Percentiles rank a stretch among this genome's conserved stretches.
phyloP scores from a whole-genome alignment of 2,797 vertebrate genomes.

The Falco columbarius region DNA sequence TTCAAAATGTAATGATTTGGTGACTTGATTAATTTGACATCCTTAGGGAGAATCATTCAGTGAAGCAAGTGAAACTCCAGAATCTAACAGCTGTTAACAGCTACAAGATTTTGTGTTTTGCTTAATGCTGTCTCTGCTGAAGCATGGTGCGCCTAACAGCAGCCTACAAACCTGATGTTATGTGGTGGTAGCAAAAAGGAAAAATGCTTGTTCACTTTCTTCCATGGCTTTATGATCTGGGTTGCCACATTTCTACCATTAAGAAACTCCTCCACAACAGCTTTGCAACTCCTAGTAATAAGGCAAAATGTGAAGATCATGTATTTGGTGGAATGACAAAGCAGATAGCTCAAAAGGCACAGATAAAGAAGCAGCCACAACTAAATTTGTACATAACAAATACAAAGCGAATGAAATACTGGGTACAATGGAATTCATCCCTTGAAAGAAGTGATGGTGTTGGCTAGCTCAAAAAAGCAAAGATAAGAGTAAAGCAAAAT shows the following conservation, averaged over 20 bases:
- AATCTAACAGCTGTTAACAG: conserved; percentile 4
- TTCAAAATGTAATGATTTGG: not conserved
- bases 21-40: not conserved
- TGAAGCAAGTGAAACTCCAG: not conserved
- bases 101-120: not conserved
- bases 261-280: not conserved
- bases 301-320: not conserved
- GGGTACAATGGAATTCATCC: not conserved
- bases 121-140: not conserved
- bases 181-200: not conserved
- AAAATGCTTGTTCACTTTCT: not conserved
- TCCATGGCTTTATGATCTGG: not conserved
- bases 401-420: not conserved
- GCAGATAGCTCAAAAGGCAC: not conserved
- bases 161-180: not conserved
- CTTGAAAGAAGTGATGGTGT: conserved; percentile 1
- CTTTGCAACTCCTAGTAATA: not conserved
- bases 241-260: not conserved
- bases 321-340: not conserved
- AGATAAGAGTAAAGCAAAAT: not conserved
- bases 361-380: not conserved
- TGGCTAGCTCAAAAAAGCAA: not conserved
- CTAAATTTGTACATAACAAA: not conserved
- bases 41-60: not conserved
- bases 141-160: not conserved